These are phyloP conservation scores for Himalopsyche kuldschensis DNA, from an alignment of 2,888 invertebrate species.

Conservation along the genomic window DNA sequence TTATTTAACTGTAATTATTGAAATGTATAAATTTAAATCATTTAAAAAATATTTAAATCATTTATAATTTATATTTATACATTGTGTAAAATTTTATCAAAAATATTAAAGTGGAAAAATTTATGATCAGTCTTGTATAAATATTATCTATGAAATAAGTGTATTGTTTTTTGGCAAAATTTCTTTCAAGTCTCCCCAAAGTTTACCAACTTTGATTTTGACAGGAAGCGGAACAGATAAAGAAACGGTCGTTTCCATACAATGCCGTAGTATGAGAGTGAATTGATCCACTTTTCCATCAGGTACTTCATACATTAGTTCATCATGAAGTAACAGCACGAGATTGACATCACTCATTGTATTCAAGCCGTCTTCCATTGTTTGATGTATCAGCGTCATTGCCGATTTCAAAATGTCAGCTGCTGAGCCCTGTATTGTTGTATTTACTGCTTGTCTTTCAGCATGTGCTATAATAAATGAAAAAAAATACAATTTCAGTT, in stretches of 20 bases:
- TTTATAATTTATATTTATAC: too few species aligned
- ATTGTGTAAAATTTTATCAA: too few species aligned
- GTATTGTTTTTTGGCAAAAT: neutral
- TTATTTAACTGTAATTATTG: too few species aligned
- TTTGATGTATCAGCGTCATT: constrained; percentile 75
- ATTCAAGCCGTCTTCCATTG: constrained; percentile 51
- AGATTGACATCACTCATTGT: constrained; percentile 60
- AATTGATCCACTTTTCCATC: constrained; percentile 60
- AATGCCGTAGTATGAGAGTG: constrained; percentile 66
- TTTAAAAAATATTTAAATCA: too few species aligned
- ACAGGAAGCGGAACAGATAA: constrained; percentile 84
- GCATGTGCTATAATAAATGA: constrained; percentile 66
- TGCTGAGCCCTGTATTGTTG: constrained; percentile 94
- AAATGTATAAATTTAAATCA: too few species aligned
- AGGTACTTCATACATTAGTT: constrained; percentile 89
- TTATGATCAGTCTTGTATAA: too few species aligned
- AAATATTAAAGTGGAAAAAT: too few species aligned
- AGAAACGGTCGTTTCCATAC: constrained; percentile 78
- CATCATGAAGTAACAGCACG: constrained; percentile 93
- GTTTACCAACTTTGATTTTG: constrained; percentile 77
- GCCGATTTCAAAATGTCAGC: constrained; percentile 94
- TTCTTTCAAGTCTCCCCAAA: constrained; percentile 68
- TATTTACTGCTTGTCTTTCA: constrained; percentile 95
- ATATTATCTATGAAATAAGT: too few species aligned
- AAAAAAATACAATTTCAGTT: too few species aligned